These are phyloP conservation scores for Lamprologus callipterus DNA, from an alignment of 2,113 vertebrate species.

Conservation along the genomic window DNA sequence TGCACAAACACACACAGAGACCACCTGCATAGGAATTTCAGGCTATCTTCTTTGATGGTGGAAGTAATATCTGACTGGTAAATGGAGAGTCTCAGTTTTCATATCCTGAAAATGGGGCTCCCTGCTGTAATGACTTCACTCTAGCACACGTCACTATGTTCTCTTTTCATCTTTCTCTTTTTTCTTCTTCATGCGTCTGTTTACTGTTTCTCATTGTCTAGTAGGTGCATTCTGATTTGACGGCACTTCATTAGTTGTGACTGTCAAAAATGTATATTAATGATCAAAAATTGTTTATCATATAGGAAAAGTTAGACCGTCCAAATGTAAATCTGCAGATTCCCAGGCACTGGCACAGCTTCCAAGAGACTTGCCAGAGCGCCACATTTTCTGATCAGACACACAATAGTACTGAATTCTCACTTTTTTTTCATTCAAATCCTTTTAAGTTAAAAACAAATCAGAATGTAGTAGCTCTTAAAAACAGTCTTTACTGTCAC, in stretches of 20 bases:
- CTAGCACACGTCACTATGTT: neutral
- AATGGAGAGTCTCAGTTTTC: conserved; percentile 10
- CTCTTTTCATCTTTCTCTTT: neutral
- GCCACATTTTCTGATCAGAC: neutral
- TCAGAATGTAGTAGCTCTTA: neutral
- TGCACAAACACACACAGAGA: neutral
- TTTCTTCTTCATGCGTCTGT: neutral
- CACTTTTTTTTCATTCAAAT: neutral
- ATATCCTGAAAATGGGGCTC: neutral
- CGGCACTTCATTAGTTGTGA: neutral
- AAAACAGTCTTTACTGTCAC: neutral
- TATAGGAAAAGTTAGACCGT: neutral
- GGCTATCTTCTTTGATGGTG: conserved; percentile 1
- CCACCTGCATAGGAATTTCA: conserved; percentile 14
- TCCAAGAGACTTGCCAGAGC: neutral
- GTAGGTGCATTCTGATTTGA: neutral
- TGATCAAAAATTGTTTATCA: neutral
- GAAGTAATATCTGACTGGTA: conserved; percentile 4
- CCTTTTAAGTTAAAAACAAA: neutral
- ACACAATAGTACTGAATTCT: neutral
- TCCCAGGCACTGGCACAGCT: neutral
- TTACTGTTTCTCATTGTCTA: neutral
- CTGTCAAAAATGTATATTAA: neutral
- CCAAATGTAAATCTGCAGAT: neutral
- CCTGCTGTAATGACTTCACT: conserved; percentile 5